phyloP scores from a whole-genome alignment of 2,888 invertebrate genomes.

The Ornithoptera priamus region DNA sequence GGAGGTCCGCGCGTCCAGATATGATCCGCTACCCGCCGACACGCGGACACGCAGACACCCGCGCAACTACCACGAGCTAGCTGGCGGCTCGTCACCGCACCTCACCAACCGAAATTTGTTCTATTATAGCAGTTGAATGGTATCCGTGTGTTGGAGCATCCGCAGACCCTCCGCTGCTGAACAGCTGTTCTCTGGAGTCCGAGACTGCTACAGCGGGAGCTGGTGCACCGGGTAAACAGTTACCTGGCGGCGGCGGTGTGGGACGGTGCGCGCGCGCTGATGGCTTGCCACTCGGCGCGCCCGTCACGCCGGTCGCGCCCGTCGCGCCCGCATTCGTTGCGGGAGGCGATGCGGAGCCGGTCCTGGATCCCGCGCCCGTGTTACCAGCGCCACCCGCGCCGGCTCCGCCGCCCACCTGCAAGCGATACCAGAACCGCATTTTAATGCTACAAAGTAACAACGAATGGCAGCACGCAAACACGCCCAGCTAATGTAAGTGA shows the following conservation, averaged over 20 bases:
- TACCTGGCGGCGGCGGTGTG: slow-evolving; percentile 54
- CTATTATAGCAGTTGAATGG: too few relatives aligned
- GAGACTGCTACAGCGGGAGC: background rate
- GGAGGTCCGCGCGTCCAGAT: too few relatives aligned
- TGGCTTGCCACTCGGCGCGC: slow-evolving; percentile 54
- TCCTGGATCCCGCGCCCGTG: background rate
- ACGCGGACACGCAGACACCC: too few relatives aligned
- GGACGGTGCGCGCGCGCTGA: slow-evolving; percentile 52
- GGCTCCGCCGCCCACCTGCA: background rate
- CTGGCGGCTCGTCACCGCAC: background rate
- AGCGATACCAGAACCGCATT: background rate
- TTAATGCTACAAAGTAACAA: too few relatives aligned
- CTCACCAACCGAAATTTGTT: too few relatives aligned
- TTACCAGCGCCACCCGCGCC: background rate
- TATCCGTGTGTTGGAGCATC: too few relatives aligned
- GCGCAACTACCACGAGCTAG: too few relatives aligned
- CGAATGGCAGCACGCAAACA: too few relatives aligned
- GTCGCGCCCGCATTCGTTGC: slow-evolving; percentile 44
- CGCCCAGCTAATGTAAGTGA: too few relatives aligned
- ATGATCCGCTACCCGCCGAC: too few relatives aligned
- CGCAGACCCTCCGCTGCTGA: too few relatives aligned
- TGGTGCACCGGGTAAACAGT: slow-evolving; percentile 51
- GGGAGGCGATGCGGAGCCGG: slow-evolving; percentile 37
- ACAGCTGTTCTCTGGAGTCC: too few relatives aligned
- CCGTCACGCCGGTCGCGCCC: slow-evolving; percentile 33